Conservation (phyloP, 2,888 invertebrate species). For the Aromia moschata region DNA sequence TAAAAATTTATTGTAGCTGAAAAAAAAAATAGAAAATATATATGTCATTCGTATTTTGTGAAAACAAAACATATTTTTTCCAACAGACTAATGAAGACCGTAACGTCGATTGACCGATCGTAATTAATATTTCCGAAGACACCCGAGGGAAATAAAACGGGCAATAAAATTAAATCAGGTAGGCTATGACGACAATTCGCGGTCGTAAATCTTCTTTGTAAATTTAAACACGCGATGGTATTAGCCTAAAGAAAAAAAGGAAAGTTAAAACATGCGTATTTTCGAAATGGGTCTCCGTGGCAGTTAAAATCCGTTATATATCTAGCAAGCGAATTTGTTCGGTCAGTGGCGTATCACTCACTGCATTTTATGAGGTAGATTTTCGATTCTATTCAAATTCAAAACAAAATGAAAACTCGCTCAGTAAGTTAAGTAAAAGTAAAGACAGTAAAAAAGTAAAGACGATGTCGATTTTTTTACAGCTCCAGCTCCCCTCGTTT, state of each 20-base stretch:
- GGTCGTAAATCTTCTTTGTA: conserved; percentile 25
- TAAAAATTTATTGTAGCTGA: no score
- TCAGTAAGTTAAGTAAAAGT: no score
- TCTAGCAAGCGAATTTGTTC: neutral
- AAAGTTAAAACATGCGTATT: conserved; percentile 11
- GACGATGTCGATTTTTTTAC: no score
- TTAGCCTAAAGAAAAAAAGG: conserved; percentile 15
- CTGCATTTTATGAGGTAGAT: no score
- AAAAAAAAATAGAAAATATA: no score
- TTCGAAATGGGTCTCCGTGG: conserved; percentile 10
- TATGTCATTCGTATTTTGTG: no score
- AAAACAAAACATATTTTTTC: conserved; percentile 11
- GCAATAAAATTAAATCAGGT: conserved; percentile 27
- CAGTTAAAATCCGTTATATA: conserved; percentile 8
- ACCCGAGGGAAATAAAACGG: conserved; percentile 17
- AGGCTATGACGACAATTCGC: conserved; percentile 27
- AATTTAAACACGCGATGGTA: conserved; percentile 19
- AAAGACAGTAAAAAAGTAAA: no score
- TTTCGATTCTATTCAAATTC: no score
- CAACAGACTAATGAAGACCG: conserved; percentile 2
- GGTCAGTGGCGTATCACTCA: no score
- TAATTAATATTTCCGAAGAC: conserved; percentile 13
- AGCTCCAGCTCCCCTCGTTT: no score
- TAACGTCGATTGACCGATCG: conserved; percentile 3
- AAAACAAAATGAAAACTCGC: no score